phyloP scores from a whole-genome alignment of 2,113 vertebrate genomes.

The Callaeas wilsoni region DNA sequence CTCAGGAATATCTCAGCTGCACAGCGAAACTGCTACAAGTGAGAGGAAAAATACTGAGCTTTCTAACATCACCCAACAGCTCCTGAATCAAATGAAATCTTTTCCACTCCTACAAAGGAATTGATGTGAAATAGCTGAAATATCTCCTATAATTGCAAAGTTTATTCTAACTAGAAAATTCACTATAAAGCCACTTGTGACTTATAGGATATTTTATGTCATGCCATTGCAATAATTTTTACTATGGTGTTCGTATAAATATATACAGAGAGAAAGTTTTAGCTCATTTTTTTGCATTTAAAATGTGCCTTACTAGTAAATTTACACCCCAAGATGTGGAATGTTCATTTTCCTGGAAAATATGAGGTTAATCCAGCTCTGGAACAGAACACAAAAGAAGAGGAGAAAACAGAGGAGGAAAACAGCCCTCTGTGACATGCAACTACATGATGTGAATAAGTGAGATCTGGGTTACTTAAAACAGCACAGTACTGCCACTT shows the following conservation, averaged over 20 bases:
- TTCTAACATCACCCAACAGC: background rate
- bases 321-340: background rate
- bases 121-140: background rate
- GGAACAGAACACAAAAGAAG: background rate
- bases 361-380: background rate
- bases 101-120: background rate
- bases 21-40: background rate
- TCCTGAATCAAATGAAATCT: background rate
- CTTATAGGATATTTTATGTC: background rate
- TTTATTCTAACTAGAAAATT: background rate
- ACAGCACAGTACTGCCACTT: background rate
- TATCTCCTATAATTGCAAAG: background rate
- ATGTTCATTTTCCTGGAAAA: background rate
- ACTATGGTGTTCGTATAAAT: background rate
- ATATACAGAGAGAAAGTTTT: background rate
- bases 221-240: background rate
- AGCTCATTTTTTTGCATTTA: background rate
- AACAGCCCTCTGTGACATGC: background rate
- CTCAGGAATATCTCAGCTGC: background rate
- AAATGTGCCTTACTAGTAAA: background rate
- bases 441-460: background rate
- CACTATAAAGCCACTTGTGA: background rate
- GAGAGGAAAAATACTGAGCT: background rate
- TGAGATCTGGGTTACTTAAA: conserved; percentile 17
- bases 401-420: background rate